Base-by-base conservation (phyloP, 2,113 vertebrate genomes). In the Nycticryphes semicollaris region DNA sequence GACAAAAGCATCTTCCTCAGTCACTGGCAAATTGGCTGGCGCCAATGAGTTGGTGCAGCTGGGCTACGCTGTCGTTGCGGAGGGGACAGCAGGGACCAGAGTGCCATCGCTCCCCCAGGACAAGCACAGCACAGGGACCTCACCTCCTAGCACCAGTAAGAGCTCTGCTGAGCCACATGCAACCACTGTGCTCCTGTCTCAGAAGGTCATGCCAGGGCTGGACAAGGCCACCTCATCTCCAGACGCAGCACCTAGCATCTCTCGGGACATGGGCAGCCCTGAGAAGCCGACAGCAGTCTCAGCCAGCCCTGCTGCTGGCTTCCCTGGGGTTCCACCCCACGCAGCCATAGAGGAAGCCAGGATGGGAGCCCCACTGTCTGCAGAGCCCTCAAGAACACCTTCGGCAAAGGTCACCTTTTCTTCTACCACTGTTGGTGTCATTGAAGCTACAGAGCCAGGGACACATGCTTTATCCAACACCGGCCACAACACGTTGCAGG, bases 291-390 rank as follows among this genome's bases (percentile, higher is more conserved):
- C 70, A 60, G 35, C 43, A 85, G 43, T 69, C 9, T 2, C 57
- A 59, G 45, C 39, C 53, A 75, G 33, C 14, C 30, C 14, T 41
- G 47, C 20, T 2, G 0, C 56, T 31, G 28, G 10, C 17, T 9
- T 73, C 28, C 30, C 6, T 0, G 0, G 35, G 19, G 4, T 1
- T 6, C 10, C 5, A 7, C 23, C 2, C 1, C 6, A 0, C 0
- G 1, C 45, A 92, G 70, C 43, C 2, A 1, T 25, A 9, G 63
- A 69, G 7, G 31, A 31, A 89, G 37, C 21, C 50, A 69, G 73
- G 41, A 47, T 2, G 5, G 35, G 6, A 9, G 8, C 41, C 30
- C 47, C 54, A 31, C 11, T 0, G 0, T 3, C 76, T 35, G 63
- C 59, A 64, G 72, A 50, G 1, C 14, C 7, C 3, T 2, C 24